Base-by-base conservation (phyloP, 2,797 vertebrate species). In the Gymnoscopelus braueri region DNA sequence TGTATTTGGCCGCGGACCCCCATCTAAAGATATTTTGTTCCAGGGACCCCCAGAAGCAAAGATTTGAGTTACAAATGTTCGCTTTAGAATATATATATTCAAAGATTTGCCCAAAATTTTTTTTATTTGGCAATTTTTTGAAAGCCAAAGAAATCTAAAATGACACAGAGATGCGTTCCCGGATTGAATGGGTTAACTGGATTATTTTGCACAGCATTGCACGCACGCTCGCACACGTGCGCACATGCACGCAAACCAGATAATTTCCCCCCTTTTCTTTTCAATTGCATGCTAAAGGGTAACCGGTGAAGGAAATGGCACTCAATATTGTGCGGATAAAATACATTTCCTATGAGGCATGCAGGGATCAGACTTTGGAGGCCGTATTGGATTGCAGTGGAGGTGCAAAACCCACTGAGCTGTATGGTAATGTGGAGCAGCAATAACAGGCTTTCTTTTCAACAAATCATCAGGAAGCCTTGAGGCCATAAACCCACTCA, bases 361-460 rank as follows among this genome's bases (percentile, higher is more conserved):
- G 19, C 51, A 75, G 72, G 72, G 76, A 61, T 74, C 47, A 65
- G 75, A 14, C n/a, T 23, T 24, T 11, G 5, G 55, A 57, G 55
- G 23, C 23, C 23, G 12, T 71, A 73, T 71, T 71, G 51, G 77
- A 71, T 80, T 80, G 49, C 51, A 35, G 61, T 49, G n/a, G 61
- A 67, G 63, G 58, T 59, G 68, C 52, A 0, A 19, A 78, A 69
- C 56, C 67, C 66, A 50, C 48, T 50, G 64, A 65, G 54, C 63
- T 70, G 76, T 76, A 80, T 82, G 78, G 78, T 82, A 85, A 85
- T 85, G 44, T 60, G 74, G 74, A 61, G 50, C 74, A 13, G 68
- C 73, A 79, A 80, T 83, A 77, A 79, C 61, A 65, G 51, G 66
- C 64, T 75, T 71, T 55, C 59, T 63, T n/a, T 15, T 44, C 57